phyloP scores from a whole-genome alignment of 2,113 vertebrate species.

The Speoplatyrhinus poulsoni region DNA sequence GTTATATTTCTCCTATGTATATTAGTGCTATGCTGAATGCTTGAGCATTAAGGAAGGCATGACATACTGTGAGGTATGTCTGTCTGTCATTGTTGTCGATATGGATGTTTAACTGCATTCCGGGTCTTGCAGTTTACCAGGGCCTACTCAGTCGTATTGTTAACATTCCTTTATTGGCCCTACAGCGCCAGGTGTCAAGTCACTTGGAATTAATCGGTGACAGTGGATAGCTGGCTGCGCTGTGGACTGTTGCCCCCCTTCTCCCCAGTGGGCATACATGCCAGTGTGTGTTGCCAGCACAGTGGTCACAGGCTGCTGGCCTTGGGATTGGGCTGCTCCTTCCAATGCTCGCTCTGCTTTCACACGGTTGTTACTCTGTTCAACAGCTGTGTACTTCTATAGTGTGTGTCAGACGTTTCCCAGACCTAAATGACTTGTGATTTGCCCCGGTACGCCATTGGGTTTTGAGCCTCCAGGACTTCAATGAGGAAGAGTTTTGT shows the following conservation, averaged over 20 bases:
- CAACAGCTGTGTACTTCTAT: not conserved
- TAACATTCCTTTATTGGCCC: not conserved
- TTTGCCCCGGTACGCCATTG: no score
- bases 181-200: not conserved
- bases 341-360: not conserved
- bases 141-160: not conserved
- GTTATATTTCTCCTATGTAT: not conserved
- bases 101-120: not conserved
- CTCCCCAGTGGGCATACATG: not conserved
- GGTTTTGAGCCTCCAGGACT: no score
- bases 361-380: not conserved
- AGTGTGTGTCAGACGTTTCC: not conserved
- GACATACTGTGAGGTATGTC: slow-evolving; percentile 8
- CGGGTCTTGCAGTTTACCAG: not conserved
- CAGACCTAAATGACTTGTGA: no score
- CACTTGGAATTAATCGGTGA: not conserved
- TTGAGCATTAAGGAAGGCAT: slow-evolving; percentile 8
- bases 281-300: slow-evolving; percentile 4
- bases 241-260: not conserved
- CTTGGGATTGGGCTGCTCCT: not conserved
- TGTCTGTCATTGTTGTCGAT: not conserved
- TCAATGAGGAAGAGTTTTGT: not conserved
- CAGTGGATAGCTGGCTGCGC: slow-evolving; percentile 9
- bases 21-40: not conserved
- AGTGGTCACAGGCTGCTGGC: not conserved